These are phyloP conservation scores for Hydrotaea cyrtoneurina DNA, from an alignment of 2,888 invertebrate genomes.

Conservation along the genomic window DNA sequence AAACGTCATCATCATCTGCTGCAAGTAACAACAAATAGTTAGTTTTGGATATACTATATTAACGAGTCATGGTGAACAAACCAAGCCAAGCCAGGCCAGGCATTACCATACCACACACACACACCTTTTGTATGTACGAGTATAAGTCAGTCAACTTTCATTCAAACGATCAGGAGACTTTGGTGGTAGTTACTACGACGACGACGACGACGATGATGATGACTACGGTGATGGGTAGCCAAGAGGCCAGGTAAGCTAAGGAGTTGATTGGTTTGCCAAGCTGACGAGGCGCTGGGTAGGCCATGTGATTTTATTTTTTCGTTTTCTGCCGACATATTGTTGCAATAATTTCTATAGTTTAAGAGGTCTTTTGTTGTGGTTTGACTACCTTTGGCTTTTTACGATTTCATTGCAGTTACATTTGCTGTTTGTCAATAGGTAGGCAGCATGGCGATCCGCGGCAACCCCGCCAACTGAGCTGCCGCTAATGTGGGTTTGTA, in stretches of 20 bases:
- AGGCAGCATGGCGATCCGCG: too few species aligned
- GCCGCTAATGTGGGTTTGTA: conserved; percentile 63
- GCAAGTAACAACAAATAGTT: not conserved
- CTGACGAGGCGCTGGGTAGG: not conserved
- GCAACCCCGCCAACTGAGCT: not conserved
- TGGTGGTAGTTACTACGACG: conserved; percentile 32
- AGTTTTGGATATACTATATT: not conserved
- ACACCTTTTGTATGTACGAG: conserved; percentile 23
- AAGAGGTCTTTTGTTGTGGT: conserved; percentile 66
- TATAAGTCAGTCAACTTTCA: conserved; percentile 76
- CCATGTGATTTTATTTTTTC: not conserved
- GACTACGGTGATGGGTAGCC: not conserved
- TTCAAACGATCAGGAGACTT: conserved; percentile 66
- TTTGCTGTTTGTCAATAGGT: not conserved
- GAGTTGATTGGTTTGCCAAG: not conserved
- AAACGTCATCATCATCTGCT: conserved; percentile 23
- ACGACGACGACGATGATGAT: not conserved
- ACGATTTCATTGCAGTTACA: not conserved
- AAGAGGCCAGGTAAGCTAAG: conserved; percentile 12
- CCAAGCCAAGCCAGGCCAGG: conserved; percentile 18
- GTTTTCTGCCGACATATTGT: not conserved
- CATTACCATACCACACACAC: conserved; percentile 24
- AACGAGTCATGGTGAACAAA: conserved; percentile 33
- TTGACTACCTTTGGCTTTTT: conserved; percentile 49
- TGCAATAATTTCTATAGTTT: conserved; percentile 58